Evolutionary conservation across 2,888 invertebrate genomes (phyloP).

Genomic region (Cosmia pyralina): DNA sequence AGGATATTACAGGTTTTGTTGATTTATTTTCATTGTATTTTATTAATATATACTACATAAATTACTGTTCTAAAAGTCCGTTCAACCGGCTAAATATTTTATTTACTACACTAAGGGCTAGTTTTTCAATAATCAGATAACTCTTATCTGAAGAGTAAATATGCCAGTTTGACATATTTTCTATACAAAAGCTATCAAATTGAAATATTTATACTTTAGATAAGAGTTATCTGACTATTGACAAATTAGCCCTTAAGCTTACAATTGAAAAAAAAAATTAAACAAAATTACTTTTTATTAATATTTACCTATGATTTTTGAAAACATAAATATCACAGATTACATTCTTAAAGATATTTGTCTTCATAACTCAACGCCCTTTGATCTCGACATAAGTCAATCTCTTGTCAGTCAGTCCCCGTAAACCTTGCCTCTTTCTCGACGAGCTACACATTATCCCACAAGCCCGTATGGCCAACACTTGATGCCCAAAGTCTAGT

Average conservation of each 20-base stretch:
- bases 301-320: neutral
- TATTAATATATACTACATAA: neutral
- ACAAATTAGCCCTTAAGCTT: neutral
- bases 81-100: neutral
- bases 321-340: neutral
- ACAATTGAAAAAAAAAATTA: neutral
- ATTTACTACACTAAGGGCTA: neutral
- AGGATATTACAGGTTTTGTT: slow-evolving; percentile 37
- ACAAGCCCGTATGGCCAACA: neutral
- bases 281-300: neutral
- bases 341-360: slow-evolving; percentile 12
- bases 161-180: too few species aligned
- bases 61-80: neutral
- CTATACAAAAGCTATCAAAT: too few species aligned
- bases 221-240: too few species aligned
- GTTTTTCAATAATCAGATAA: too few species aligned
- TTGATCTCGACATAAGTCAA: neutral
- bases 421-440: neutral
- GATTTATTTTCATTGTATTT: neutral
- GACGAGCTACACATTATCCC: neutral
- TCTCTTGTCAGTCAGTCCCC: neutral
- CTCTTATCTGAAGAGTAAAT: too few species aligned
- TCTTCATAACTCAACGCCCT: neutral
- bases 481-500: neutral
- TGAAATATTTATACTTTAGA: too few species aligned